Evolutionary conservation across 2,113 vertebrate species (phyloP).

Genomic region (Oxyura jamaicensis): DNA sequence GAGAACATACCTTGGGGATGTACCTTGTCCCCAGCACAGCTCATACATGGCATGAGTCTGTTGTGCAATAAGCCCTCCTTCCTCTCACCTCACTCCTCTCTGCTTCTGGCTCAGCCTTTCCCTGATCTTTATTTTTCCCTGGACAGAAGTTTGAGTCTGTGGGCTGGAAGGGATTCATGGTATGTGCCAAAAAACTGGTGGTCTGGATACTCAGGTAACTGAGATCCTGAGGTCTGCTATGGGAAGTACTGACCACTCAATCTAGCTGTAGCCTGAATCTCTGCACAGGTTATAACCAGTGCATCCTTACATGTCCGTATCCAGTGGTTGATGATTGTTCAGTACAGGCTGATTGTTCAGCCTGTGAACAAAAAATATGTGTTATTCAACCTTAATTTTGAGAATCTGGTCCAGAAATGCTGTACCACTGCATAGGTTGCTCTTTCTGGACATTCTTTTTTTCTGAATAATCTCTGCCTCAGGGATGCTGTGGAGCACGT

Average conservation of each 20-base stretch:
- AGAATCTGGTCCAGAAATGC: not conserved
- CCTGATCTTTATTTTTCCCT: not conserved
- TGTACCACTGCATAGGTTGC: accelerated
- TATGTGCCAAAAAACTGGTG: not conserved
- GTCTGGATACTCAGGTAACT: no score
- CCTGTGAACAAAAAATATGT: not conserved
- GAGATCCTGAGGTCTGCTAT: not conserved
- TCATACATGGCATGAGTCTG: not conserved
- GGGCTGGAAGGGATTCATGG: no score
- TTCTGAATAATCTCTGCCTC: not conserved
- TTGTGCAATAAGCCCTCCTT: not conserved
- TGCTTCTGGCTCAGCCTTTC: not conserved
- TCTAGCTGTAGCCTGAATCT: not conserved
- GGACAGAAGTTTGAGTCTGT: not conserved
- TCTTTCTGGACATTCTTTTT: not conserved
- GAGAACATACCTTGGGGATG: not conserved
- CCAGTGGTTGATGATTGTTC: not conserved
- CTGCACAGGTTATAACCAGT: not conserved
- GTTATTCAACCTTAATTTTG: not conserved
- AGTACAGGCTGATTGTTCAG: not conserved
- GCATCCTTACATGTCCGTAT: not conserved
- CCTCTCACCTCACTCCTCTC: not conserved
- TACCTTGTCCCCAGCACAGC: not conserved
- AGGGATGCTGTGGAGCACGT: not conserved
- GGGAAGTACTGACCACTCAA: not conserved